Percentiles rank a stretch among this genome's conserved stretches.
These are phyloP conservation scores for Epiblema foenella DNA, from an alignment of 2,888 invertebrate genomes.

Conservation along the genomic window DNA sequence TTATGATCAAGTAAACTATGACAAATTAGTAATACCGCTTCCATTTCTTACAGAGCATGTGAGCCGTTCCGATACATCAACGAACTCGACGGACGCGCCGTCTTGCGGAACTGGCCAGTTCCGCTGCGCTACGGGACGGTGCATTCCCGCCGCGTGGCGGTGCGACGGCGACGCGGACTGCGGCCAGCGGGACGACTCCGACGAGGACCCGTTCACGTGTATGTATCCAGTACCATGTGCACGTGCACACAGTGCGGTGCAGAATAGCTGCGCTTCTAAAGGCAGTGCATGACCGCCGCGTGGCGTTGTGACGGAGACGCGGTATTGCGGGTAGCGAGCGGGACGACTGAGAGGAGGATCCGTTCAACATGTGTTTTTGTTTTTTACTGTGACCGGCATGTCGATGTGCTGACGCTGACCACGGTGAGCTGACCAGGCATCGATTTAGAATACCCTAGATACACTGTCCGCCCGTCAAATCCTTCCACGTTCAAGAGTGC, in stretches of 20 bases:
- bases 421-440: too few species aligned
- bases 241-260: not conserved
- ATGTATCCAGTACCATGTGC: constrained; percentile 50
- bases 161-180: constrained; percentile 92
- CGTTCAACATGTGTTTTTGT: too few species aligned
- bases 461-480: too few species aligned
- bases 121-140: constrained; percentile 89
- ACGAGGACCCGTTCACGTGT: constrained; percentile 89
- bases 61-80: not conserved
- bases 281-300: not conserved
- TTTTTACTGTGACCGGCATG: too few species aligned
- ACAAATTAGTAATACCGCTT: not conserved
- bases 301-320: too few species aligned
- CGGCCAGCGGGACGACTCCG: constrained; percentile 87
- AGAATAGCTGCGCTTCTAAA: not conserved
- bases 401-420: too few species aligned
- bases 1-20: not conserved
- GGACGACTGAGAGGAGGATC: too few species aligned
- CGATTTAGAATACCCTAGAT: too few species aligned
- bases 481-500: too few species aligned
- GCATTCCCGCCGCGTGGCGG: constrained; percentile 90
- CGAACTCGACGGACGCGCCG: constrained; percentile 20
- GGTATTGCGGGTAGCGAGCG: too few species aligned
- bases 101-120: constrained; percentile 89
- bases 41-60: constrained; percentile 25